Percentiles rank a stretch among this genome's conserved stretches.
phyloP scores from a whole-genome alignment of 2,113 vertebrate species.

The Lepisosteus osseus region DNA sequence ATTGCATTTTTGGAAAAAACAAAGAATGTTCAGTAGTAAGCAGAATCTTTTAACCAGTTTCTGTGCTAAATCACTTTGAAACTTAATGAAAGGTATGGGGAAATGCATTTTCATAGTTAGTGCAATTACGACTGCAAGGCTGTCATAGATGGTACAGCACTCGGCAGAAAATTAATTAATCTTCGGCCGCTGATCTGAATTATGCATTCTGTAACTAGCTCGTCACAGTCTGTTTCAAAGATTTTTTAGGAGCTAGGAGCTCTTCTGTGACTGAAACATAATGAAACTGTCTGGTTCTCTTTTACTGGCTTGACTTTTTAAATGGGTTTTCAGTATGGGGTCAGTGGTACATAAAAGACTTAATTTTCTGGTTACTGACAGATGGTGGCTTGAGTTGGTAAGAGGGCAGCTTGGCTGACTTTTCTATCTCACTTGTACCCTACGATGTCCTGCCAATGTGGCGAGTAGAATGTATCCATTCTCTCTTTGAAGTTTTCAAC shows the following conservation, averaged over 20 bases:
- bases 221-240: conserved; percentile 13
- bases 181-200: conserved; percentile 29
- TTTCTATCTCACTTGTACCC: conserved; percentile 27
- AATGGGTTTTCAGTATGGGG: conserved; percentile 33
- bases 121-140: conserved; percentile 15
- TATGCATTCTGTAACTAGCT: conserved; percentile 28
- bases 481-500: neutral
- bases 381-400: conserved; percentile 27
- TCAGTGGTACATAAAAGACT: conserved; percentile 32
- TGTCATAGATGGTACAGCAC: conserved; percentile 33
- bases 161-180: conserved; percentile 43
- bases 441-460: conserved; percentile 12
- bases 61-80: neutral
- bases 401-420: conserved; percentile 34
- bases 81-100: neutral
- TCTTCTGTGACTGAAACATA: conserved; percentile 22
- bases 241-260: conserved; percentile 3
- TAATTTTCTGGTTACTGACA: conserved; percentile 38
- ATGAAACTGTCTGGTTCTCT: conserved; percentile 51
- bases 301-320: conserved; percentile 44
- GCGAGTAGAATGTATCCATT: neutral
- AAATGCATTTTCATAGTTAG: neutral
- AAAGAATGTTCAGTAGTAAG: no score
- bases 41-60: no score
- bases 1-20: no score